These are phyloP conservation scores for Camponotus pennsylvanicus DNA, from an alignment of 1,140 invertebrate genomes.

Conservation along the genomic window DNA sequence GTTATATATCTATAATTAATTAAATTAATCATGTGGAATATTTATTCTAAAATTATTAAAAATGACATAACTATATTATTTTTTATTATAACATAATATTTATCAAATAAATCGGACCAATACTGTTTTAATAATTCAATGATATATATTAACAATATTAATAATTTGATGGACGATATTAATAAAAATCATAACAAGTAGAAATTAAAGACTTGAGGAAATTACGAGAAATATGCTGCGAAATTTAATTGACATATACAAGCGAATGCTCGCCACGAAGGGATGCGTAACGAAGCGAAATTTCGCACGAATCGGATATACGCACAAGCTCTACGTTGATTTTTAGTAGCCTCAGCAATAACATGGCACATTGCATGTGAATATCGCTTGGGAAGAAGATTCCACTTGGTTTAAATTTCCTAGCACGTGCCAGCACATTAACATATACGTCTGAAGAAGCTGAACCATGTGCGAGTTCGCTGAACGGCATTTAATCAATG, in stretches of 20 bases:
- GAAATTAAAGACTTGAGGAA: not conserved
- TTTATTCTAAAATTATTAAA: not conserved
- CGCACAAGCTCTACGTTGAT: slow-evolving; percentile 62
- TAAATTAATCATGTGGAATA: not conserved
- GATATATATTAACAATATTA: not conserved
- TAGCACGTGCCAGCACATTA: slow-evolving; percentile 78
- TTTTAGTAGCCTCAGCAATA: slow-evolving; percentile 63
- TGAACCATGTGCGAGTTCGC: slow-evolving; percentile 69
- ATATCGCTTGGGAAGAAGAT: slow-evolving; percentile 65
- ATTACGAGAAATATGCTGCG: not conserved
- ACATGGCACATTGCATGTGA: slow-evolving; percentile 46
- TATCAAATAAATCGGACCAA: not conserved
- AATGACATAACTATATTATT: not conserved
- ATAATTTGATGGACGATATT: not conserved
- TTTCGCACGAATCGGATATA: slow-evolving; percentile 59
- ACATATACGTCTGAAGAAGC: slow-evolving; percentile 75
- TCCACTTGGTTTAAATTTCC: slow-evolving; percentile 79
- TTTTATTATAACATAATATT: not conserved
- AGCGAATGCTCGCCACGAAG: not conserved
- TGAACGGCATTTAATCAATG: slow-evolving; percentile 72
- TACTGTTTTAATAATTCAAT: slow-evolving; percentile 14
- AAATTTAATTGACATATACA: slow-evolving; percentile 28
- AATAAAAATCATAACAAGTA: not conserved
- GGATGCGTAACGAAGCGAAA: slow-evolving; percentile 24
- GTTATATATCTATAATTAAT: not conserved